Base-by-base conservation (phyloP, 2,888 invertebrate species). In the Diogma glabrata region DNA sequence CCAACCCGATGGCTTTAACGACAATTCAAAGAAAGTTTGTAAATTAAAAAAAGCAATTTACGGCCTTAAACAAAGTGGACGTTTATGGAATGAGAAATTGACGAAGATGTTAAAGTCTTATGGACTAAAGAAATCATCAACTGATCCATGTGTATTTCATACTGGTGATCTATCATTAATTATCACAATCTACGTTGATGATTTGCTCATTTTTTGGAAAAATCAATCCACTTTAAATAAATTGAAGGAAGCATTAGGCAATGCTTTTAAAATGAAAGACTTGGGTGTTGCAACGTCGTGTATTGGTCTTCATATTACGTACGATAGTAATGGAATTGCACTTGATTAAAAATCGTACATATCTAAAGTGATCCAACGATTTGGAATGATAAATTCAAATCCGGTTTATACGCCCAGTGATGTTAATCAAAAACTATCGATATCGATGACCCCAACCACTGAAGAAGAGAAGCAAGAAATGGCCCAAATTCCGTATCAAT, bases 401-500 rank as follows among this genome's bases (percentile, higher is more conserved):
- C 33, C 52, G 48, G 53, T 54, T 36, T 30, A 26, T 17, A 54
- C 53, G 23, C 53, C 57, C 22, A 22, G 51, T 7, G 54, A 56
- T 33, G 47, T 51, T 14, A 54, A 51, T 22, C 53, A 53, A 28
- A 51, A 52, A 30, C 20, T 56, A 16, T 51, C 50, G 5, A 49
- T 38, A 14, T 28, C 47, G 20, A 51, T 54, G 54, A 52, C 30
- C 10, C 51, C 56, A 12, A 52, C 54, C 23, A 54, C 45, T 19
- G 36, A 53, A 38, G 40, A 36, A 4, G 55, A 55, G 20, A 30
- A 33, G 24, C 5, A 40, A 20, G 50, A 54, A 50, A 51, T 55
- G 56, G 3, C 4, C 5, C 38, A 43, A 8, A 12, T 52, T 51
- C 53, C 53, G 28, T 57, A 51, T 49, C 51, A 52, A 30, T 51